Evolutionary conservation across 2,888 invertebrate genomes (phyloP).

Genomic region (Lycia hirtaria): DNA sequence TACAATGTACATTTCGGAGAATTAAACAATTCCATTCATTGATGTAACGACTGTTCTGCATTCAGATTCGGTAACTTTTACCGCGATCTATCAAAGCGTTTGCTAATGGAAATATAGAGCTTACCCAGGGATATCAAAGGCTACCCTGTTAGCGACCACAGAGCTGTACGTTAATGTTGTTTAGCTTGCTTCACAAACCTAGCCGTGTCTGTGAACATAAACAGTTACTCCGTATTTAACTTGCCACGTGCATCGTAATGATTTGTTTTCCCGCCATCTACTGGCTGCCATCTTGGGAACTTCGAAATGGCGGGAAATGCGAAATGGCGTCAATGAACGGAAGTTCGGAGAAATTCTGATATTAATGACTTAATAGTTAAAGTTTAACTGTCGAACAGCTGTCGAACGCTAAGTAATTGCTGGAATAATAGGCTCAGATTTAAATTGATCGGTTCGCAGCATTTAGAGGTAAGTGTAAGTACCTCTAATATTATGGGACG

Average conservation of each 20-base stretch:
- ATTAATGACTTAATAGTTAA: conserved; percentile 78
- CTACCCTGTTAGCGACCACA: conserved; percentile 37
- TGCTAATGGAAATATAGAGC: conserved; percentile 32
- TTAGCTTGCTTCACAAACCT: conserved; percentile 28
- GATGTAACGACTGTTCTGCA: conserved; percentile 18
- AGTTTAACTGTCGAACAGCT: conserved; percentile 66
- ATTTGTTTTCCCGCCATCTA: conserved; percentile 32
- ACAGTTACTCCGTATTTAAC: conserved; percentile 49
- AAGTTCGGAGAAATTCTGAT: conserved; percentile 58
- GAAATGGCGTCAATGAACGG: conserved; percentile 55
- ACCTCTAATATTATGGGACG: too few relatives aligned
- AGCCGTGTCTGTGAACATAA: conserved; percentile 47
- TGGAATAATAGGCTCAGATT: conserved; percentile 58
- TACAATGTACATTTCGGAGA: conserved; percentile 14
- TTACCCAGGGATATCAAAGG: conserved; percentile 33
- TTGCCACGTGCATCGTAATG: conserved; percentile 59
- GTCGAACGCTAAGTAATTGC: conserved; percentile 70
- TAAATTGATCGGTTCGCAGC: conserved; percentile 54
- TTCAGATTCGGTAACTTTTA: conserved; percentile 18
- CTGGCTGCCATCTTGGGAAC: conserved; percentile 54
- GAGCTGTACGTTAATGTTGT: conserved; percentile 30
- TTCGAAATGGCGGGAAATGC: conserved; percentile 51
- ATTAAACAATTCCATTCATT: conserved; percentile 11
- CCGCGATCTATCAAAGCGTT: conserved; percentile 31
- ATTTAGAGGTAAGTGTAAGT: conserved; percentile 50